phyloP scores from a whole-genome alignment of 1,140 invertebrate genomes.

The Drosophila simulans region DNA sequence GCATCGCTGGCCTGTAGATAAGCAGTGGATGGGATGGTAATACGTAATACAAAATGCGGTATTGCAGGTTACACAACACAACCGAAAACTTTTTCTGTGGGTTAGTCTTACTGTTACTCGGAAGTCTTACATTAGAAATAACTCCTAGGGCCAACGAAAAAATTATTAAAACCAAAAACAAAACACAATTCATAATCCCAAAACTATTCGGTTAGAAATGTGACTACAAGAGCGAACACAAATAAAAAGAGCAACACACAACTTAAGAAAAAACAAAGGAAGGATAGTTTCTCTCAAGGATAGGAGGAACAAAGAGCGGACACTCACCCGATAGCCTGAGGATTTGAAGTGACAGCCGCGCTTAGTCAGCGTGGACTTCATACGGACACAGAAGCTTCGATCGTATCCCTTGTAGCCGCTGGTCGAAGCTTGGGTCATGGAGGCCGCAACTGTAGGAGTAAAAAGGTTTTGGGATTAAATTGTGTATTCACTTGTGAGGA shows the following conservation, averaged over 20 bases:
- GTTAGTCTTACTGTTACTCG: conserved; percentile 55
- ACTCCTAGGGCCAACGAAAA: conserved; percentile 11
- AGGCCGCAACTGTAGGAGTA: conserved; percentile 90
- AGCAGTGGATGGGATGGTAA: conserved; percentile 83
- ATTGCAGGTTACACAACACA: conserved; percentile 37
- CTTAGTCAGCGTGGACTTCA: conserved; percentile 99
- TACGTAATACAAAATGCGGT: conserved; percentile 67
- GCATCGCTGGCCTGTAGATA: conserved; percentile 84
- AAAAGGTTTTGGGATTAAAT: not conserved
- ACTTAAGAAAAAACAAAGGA: not conserved
- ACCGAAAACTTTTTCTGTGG: conserved; percentile 21
- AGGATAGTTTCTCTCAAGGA: conserved; percentile 2
- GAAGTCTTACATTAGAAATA: not conserved
- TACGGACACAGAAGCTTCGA: conserved; percentile 96
- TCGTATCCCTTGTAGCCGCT: conserved; percentile 94
- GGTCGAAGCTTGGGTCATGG: conserved; percentile 92
- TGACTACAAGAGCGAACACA: conserved; percentile 14
- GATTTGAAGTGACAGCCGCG: conserved; percentile 99
- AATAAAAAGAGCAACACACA: conserved; percentile 16
- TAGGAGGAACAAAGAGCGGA: not conserved
- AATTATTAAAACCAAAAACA: conserved; percentile 7
- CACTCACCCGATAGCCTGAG: conserved; percentile 97
- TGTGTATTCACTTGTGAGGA: too few species aligned
- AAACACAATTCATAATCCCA: conserved; percentile 1
- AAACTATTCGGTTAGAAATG: conserved; percentile 27